Evolutionary conservation across 2,888 invertebrate species (phyloP).

Genomic region (Megamerina dolium): DNA sequence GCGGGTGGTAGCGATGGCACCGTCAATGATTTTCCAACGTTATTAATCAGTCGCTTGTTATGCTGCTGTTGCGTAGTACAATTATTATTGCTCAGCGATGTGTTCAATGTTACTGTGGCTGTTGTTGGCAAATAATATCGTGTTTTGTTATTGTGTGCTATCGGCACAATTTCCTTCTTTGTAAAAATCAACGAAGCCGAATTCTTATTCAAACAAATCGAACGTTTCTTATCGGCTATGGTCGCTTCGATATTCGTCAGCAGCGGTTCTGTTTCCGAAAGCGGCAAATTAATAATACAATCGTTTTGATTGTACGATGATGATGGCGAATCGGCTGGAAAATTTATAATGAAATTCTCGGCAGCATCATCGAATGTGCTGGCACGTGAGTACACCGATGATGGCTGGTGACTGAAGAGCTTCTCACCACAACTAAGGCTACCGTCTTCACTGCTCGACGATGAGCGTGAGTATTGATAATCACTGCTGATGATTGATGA

Average conservation of each 20-base stretch:
- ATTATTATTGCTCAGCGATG: too few species aligned
- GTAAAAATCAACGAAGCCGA: slow-evolving; percentile 48
- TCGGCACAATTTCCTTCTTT: slow-evolving; percentile 35
- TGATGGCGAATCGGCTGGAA: slow-evolving; percentile 38
- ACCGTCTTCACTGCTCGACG: slow-evolving; percentile 33
- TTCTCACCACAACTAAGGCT: slow-evolving; percentile 12
- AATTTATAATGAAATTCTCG: slow-evolving; percentile 41
- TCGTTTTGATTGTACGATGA: slow-evolving; percentile 18
- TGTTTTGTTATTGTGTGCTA: slow-evolving; percentile 13
- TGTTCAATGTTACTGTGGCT: slow-evolving; percentile 18
- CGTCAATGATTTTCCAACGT: not conserved
- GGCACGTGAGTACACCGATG: slow-evolving; percentile 20
- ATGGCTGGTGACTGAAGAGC: slow-evolving; percentile 9
- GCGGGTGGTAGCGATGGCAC: not conserved
- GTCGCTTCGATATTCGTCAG: slow-evolving; percentile 42
- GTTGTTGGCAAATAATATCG: slow-evolving; percentile 12
- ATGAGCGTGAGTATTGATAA: slow-evolving; percentile 13
- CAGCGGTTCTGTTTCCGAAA: slow-evolving; percentile 46
- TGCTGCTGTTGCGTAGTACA: slow-evolving; percentile 15
- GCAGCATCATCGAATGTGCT: slow-evolving; percentile 40
- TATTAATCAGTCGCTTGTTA: too few species aligned
- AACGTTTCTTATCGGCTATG: slow-evolving; percentile 38
- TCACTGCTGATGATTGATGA: slow-evolving; percentile 13
- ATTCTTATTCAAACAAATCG: slow-evolving; percentile 44
- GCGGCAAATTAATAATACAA: slow-evolving; percentile 28